A percentile compares a stretch with the other conserved stretches of the same genome.
phyloP scores from a whole-genome alignment of 2,888 invertebrate species.

The Sesamia inferens region DNA sequence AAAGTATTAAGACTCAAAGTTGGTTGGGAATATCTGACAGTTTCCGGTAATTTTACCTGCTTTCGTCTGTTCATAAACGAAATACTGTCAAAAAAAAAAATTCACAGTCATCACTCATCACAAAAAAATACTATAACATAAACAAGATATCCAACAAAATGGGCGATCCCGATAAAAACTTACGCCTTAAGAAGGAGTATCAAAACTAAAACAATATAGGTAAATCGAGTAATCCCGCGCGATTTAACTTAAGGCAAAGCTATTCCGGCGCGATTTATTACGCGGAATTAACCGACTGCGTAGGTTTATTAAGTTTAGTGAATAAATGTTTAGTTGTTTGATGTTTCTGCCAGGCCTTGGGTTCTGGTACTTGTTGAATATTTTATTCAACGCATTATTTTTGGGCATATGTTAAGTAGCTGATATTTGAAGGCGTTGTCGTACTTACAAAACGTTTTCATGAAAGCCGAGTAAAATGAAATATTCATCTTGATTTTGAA shows the following conservation, averaged over 20 bases:
- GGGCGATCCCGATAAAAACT: slow-evolving; percentile 42
- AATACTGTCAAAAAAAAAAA: background rate
- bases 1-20: too few species aligned
- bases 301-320: slow-evolving; percentile 53
- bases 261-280: slow-evolving; percentile 54
- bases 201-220: slow-evolving; percentile 66
- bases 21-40: too few species aligned
- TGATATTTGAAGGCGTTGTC: background rate
- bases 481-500: too few species aligned
- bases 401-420: background rate
- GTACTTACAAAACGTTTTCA: background rate
- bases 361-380: slow-evolving; percentile 39
- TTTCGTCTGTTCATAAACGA: too few species aligned
- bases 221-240: slow-evolving; percentile 54
- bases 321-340: slow-evolving; percentile 40
- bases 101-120: too few species aligned
- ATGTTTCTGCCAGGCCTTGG: slow-evolving; percentile 18
- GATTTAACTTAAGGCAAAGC: slow-evolving; percentile 55
- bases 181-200: slow-evolving; percentile 27
- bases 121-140: background rate
- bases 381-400: background rate
- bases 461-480: background rate
- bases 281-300: slow-evolving; percentile 42
- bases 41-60: too few species aligned
- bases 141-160: slow-evolving; percentile 40